A percentile compares a stretch with the other conserved stretches of the same genome.
These are phyloP conservation scores for Atrichornis clamosus DNA, from an alignment of 2,113 vertebrate species.

Conservation along the genomic window DNA sequence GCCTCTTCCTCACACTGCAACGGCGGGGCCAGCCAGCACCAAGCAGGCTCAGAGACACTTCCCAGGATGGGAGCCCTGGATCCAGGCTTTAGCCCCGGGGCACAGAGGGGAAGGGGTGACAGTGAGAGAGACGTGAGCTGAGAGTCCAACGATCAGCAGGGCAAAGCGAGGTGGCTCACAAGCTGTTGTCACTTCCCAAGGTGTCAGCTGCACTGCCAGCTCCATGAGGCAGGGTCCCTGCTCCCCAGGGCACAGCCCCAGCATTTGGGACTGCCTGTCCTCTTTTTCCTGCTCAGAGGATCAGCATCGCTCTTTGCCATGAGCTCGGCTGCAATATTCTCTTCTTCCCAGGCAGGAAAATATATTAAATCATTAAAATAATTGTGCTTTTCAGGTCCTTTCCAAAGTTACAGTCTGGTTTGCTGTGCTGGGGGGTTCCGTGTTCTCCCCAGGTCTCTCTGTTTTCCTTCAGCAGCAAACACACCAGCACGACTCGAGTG, in stretches of 20 bases:
- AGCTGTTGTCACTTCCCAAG: not conserved
- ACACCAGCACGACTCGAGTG: accelerated
- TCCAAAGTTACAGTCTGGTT: not conserved
- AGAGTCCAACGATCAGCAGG: accelerated
- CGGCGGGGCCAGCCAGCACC: not conserved
- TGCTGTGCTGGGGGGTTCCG: not conserved
- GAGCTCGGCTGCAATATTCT: not conserved
- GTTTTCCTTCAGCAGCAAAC: not conserved
- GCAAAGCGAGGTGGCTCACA: accelerated
- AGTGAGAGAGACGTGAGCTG: not conserved
- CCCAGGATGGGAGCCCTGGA: not conserved
- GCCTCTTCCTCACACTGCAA: not conserved
- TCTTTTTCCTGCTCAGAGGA: not conserved
- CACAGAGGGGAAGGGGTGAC: accelerated
- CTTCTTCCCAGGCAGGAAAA: not conserved
- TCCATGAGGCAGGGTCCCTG: not conserved
- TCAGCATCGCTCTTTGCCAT: not conserved
- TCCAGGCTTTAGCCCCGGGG: not conserved
- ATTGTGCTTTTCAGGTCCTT: not conserved
- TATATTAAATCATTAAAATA: not conserved
- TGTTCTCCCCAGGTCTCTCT: not conserved
- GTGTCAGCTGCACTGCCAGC: not conserved
- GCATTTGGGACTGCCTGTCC: not conserved
- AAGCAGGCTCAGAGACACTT: not conserved
- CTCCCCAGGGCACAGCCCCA: not conserved